phyloP scores from a whole-genome alignment of 2,797 vertebrate species.

The Somateria mollissima region DNA sequence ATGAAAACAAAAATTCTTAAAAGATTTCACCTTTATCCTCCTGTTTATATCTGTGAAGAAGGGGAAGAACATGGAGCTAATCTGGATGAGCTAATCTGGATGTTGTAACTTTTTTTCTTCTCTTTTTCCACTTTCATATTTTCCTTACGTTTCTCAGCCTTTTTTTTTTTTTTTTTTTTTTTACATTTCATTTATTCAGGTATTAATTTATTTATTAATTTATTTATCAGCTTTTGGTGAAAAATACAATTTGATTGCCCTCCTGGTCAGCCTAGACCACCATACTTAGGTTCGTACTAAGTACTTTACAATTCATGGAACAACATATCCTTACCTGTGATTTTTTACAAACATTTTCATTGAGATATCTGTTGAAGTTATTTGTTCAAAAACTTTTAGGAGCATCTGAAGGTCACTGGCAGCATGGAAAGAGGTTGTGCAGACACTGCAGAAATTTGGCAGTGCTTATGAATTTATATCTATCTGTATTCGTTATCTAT shows the following conservation, averaged over 20 bases:
- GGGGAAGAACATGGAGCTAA: not conserved
- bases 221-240: not conserved
- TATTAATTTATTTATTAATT: not conserved
- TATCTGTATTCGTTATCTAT: not conserved
- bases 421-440: not conserved
- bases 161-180: not conserved
- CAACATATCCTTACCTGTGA: not conserved
- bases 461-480: not conserved
- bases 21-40: not conserved
- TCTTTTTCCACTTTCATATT: not conserved
- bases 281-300: not conserved
- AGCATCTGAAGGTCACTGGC: not conserved
- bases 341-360: not conserved
- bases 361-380: not conserved
- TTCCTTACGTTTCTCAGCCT: not conserved
- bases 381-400: not conserved
- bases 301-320: not conserved
- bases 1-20: not conserved
- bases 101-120: not conserved
- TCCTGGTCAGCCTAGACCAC: not conserved
- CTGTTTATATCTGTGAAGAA: not conserved
- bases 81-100: not conserved
- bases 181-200: not conserved
- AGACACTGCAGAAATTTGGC: not conserved
- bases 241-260: not conserved